Evolutionary conservation across 2,113 vertebrate species (phyloP), one percentile per base, ranked within the genome.

Genomic region (Talpa occidentalis): DNA sequence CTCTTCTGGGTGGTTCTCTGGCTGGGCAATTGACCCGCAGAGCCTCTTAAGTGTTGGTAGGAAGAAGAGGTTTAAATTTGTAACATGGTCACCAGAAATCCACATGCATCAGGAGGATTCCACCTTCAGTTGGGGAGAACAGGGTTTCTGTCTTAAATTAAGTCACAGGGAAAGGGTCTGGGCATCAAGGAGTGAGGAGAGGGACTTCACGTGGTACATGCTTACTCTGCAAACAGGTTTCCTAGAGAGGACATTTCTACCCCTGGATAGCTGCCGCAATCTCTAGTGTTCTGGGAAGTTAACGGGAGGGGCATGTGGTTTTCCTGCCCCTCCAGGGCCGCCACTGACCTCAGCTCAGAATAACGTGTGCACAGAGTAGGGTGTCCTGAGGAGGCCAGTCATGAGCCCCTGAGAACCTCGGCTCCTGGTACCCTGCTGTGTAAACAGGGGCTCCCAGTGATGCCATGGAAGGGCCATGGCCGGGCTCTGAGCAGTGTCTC

Each of bases 401-500:
- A 1, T 21, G 62, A 69, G 66, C 32, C 5, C 32, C n/a, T 35
- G 32, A 37, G n/a, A 15, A 35, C n/a, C 28, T 3, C 30, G 3
- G 32, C 44, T 10, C 44, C 44, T 44, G 47, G n/a, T n/a, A n/a
- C 12, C 15, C 10, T 66, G 16, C 32, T 78, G 19, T 37, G 42
- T 64, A 54, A 44, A 24, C 30, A 73, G 17, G 32, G 14, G 47
- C 24, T 74, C 40, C 73, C 60, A 21, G 11, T 17, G 44, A 17
- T 15, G 5, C 10, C 3, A 4, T 0, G 40, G 60, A 17, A 69
- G 16, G 42, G 4, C 2, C 0, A 30, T 49, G 60, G 6, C 56
- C 54, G 47, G n/a, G 12, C 37, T 37, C 2, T 40, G 15, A 44
- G 17, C 10, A 60, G 21, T 70, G 19, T 70, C 35, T 9, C 2